A percentile compares a stretch with the other conserved stretches of the same genome.
These are phyloP conservation scores for Equus quagga DNA, from an alignment of 2,113 vertebrate genomes.

Conservation along the genomic window DNA sequence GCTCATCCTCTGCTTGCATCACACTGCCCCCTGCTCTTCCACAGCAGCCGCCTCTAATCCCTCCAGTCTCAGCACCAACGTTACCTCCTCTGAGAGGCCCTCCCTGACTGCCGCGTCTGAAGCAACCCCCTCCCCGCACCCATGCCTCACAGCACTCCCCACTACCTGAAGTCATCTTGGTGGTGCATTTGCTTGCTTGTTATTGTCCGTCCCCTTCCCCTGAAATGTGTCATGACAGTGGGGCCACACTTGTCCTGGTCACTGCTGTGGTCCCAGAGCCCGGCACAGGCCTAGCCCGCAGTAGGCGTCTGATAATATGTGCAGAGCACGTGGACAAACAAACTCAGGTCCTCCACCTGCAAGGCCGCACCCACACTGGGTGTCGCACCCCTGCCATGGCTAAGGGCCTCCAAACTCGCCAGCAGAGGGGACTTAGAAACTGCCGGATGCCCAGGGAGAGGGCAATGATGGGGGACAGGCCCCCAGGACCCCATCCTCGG, in stretches of 20 bases:
- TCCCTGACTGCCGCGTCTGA: neutral
- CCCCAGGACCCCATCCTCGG: neutral
- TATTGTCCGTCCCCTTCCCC: neutral
- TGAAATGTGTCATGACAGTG: neutral
- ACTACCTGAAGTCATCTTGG: neutral
- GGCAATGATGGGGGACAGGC: neutral
- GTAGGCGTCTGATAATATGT: neutral
- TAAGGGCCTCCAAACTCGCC: neutral
- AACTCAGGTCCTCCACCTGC: neutral
- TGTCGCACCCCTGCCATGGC: neutral
- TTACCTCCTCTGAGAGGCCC: neutral
- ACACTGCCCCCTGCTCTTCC: fast-evolving
- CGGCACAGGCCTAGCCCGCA: neutral
- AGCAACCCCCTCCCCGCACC: neutral
- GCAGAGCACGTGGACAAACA: fast-evolving
- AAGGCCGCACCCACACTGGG: fast-evolving
- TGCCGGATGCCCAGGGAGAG: neutral
- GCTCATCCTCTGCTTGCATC: neutral
- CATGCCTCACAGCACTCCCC: neutral
- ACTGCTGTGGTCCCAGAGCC: neutral
- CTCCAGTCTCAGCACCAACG: neutral
- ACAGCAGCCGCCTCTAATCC: neutral
- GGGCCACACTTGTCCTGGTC: neutral
- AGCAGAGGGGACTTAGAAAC: neutral
- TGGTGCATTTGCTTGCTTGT: neutral